Base-by-base conservation (phyloP, 2,888 invertebrate genomes). In the Lomographa bimaculata region DNA sequence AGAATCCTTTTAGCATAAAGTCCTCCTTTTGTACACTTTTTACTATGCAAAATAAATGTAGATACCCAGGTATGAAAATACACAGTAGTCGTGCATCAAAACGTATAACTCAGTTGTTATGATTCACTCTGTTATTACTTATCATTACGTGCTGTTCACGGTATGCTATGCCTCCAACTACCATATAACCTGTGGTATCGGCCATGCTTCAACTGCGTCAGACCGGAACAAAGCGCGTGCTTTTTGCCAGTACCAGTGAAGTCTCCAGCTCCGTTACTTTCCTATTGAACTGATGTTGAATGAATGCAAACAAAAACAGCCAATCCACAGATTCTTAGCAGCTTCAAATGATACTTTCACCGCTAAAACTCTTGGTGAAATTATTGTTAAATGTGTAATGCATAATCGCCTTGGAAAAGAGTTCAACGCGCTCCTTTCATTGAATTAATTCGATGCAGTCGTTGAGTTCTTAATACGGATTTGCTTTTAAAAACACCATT, bases 81-180 rank as follows among this genome's bases (percentile, higher is more conserved):
- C n/a, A n/a, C n/a, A n/a, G 20, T 7, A 8, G 29, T 42, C 44
- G 39, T 36, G 42, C 38, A 38, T 28, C 7, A 6, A 23, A 30
- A 35, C 36, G 52, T 47, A 57, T 46, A 57, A 56, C 44, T 57
- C 49, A 57, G 44, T 57, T 57, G 52, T 54, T 61, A 51, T 60
- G 63, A 66, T 61, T 66, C 50, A 55, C 48, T 46, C 23, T 23
- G 52, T 51, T 55, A 53, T 50, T 46, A n/a, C n/a, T n/a, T n/a
- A 47, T 45, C 44, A 27, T 56, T 56, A 50, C 51, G 46, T 54
- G 49, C 35, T 17, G 32, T 7, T 18, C 21, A 7, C 26, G 34
- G 9, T 23, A 27, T 32, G 20, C 27, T 25, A 7, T 17, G 30
- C 19, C n/a, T n/a, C n/a, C n/a, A n/a, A n/a, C n/a, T n/a, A n/a